Evolutionary conservation across 2,888 invertebrate genomes (phyloP).

Genomic region (Caenorhabditis doughertyi): DNA sequence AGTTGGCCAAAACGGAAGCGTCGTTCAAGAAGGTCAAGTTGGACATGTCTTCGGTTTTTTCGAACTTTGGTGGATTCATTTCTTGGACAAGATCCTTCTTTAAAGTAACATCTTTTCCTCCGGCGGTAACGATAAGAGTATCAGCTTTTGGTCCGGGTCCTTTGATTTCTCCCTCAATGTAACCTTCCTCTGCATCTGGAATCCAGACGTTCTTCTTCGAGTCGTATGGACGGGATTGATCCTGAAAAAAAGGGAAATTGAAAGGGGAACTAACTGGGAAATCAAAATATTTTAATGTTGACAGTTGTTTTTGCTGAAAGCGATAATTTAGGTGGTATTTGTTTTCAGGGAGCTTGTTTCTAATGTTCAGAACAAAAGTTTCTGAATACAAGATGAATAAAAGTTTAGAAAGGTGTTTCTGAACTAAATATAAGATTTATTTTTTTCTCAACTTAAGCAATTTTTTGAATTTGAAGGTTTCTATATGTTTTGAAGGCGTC

Average conservation of each 20-base stretch:
- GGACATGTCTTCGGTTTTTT: constrained; percentile 88
- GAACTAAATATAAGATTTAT: no score
- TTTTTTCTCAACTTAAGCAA: no score
- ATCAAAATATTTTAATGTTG: no score
- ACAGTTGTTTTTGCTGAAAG: no score
- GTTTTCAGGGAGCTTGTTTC: no score
- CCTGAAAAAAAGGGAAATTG: constrained; percentile 85
- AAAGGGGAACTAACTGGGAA: no score
- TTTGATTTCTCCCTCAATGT: constrained; percentile 96
- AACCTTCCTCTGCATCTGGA: constrained; percentile 97
- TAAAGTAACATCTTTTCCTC: constrained; percentile 89
- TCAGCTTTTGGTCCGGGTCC: constrained; percentile 93
- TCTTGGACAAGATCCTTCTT: constrained; percentile 94
- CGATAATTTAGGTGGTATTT: no score
- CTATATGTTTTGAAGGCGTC: no score
- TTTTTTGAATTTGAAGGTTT: no score
- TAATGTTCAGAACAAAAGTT: no score
- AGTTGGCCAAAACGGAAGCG: constrained; percentile 97
- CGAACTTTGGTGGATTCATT: constrained; percentile 99
- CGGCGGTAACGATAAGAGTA: constrained; percentile 91
- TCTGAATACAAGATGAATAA: no score
- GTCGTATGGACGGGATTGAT: constrained; percentile 98
- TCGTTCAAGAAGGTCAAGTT: constrained; percentile 99
- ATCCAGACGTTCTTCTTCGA: constrained; percentile 99
- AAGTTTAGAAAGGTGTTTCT: no score